Conservation (phyloP, 2,888 invertebrate species). For the Phasia obesa region DNA sequence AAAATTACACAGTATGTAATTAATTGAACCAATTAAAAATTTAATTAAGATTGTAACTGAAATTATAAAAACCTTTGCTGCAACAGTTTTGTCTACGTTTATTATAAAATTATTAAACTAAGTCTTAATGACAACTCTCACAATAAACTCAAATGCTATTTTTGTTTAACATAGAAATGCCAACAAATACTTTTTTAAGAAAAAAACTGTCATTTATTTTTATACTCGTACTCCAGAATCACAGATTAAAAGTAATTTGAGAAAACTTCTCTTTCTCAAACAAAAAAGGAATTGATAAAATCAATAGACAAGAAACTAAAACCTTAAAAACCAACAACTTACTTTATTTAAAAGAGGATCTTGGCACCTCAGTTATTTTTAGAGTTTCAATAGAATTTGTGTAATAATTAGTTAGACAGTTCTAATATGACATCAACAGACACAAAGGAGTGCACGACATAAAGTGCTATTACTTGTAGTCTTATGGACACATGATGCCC, state of each 20-base stretch:
- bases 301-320: conserved; percentile 13
- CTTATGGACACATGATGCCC: conserved; percentile 51
- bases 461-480: conserved; percentile 23
- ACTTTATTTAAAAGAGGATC: conserved; percentile 34
- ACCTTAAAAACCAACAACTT: conserved; percentile 4
- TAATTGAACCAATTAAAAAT: too few species aligned
- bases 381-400: conserved; percentile 8
- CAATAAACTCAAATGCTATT: conserved; percentile 2
- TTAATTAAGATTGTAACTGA: too few species aligned
- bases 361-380: conserved; percentile 55
- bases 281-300: conserved; percentile 12
- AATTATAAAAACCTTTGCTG: too few species aligned
- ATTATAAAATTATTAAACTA: too few species aligned
- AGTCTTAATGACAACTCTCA: too few species aligned
- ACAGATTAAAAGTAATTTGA: conserved; percentile 57
- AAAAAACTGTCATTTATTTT: conserved; percentile 1
- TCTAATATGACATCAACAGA: conserved; percentile 53
- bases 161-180: neutral
- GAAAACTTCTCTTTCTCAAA: conserved; percentile 18
- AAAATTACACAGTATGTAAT: too few species aligned
- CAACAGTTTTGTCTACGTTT: too few species aligned
- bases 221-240: conserved; percentile 10
- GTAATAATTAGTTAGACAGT: conserved; percentile 21
- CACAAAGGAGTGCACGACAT: conserved; percentile 1
- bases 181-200: neutral